Evolutionary conservation across 2,888 invertebrate genomes (phyloP).

Genomic region (Hydrotaea cyrtoneurina): DNA sequence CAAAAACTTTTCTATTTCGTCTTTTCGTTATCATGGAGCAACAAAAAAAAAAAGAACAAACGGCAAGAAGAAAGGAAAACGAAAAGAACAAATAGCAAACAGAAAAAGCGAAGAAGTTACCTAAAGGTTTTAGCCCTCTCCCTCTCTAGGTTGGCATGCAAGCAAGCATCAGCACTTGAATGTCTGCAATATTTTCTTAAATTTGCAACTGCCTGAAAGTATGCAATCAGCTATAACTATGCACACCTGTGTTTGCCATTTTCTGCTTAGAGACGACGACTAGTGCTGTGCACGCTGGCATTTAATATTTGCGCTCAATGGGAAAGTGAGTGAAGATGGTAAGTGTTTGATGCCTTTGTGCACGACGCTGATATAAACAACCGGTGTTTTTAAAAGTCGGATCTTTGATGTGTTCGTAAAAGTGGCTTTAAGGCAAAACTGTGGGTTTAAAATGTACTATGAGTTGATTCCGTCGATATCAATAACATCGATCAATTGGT

Average conservation of each 20-base stretch:
- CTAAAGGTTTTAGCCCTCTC: slow-evolving; percentile 58
- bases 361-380: no score
- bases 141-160: slow-evolving; percentile 41
- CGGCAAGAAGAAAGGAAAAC: no score
- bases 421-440: no score
- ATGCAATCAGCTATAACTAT: slow-evolving; percentile 66
- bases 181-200: slow-evolving; percentile 64
- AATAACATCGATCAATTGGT: no score
- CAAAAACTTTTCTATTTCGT: slow-evolving; percentile 62
- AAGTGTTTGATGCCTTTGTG: background rate
- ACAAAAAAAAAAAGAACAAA: background rate
- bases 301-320: slow-evolving; percentile 12
- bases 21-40: slow-evolving; percentile 43
- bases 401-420: background rate
- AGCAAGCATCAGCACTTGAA: slow-evolving; percentile 41
- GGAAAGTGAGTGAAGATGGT: background rate
- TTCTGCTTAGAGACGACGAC: slow-evolving; percentile 21
- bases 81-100: slow-evolving; percentile 30
- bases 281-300: background rate
- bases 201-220: slow-evolving; percentile 65
- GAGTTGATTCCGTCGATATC: no score
- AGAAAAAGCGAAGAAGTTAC: slow-evolving; percentile 55
- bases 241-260: slow-evolving; percentile 65
- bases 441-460: no score
- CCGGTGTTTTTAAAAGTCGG: background rate